Conservation (phyloP, 2,797 vertebrate species). For the Mus minutoides region DNA sequence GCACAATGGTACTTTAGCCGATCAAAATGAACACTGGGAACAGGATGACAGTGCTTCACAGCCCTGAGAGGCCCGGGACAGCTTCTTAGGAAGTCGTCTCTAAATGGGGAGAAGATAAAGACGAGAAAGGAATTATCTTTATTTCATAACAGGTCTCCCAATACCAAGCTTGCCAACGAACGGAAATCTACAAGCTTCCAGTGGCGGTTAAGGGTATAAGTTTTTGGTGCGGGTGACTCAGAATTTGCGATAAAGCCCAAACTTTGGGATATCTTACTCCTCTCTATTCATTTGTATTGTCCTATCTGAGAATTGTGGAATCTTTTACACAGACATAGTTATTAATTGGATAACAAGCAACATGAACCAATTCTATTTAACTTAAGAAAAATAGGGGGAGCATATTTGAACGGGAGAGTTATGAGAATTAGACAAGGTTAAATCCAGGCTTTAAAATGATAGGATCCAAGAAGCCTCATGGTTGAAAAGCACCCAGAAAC, state of each 20-base stretch:
- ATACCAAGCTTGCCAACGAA: slow-evolving; percentile 49
- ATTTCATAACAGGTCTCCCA: slow-evolving; percentile 53
- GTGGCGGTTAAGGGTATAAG: neutral
- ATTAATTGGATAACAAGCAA: neutral
- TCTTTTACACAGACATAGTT: neutral
- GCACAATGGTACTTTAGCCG: slow-evolving; percentile 72
- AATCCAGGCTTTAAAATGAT: slow-evolving; percentile 19
- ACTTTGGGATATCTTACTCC: neutral
- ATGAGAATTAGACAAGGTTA: neutral
- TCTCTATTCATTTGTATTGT: slow-evolving; percentile 6
- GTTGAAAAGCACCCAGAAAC: neutral
- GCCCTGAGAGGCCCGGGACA: slow-evolving; percentile 7
- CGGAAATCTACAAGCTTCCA: slow-evolving; percentile 11
- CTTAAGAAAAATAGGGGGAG: neutral
- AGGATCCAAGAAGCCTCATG: neutral
- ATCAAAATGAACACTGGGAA: slow-evolving; percentile 67
- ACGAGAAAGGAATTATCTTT: slow-evolving; percentile 59
- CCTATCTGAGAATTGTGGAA: neutral
- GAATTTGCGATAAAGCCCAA: slow-evolving; percentile 6
- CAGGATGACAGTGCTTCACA: slow-evolving; percentile 63
- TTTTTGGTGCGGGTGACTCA: neutral
- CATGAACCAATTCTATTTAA: neutral
- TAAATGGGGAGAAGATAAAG: slow-evolving; percentile 48
- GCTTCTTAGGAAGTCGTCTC: slow-evolving; percentile 49
- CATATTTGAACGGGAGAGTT: neutral